Evolutionary conservation across 2,113 vertebrate genomes (phyloP), one percentile per base, ranked within the genome.

Genomic region (Gracilinanus agilis): DNA sequence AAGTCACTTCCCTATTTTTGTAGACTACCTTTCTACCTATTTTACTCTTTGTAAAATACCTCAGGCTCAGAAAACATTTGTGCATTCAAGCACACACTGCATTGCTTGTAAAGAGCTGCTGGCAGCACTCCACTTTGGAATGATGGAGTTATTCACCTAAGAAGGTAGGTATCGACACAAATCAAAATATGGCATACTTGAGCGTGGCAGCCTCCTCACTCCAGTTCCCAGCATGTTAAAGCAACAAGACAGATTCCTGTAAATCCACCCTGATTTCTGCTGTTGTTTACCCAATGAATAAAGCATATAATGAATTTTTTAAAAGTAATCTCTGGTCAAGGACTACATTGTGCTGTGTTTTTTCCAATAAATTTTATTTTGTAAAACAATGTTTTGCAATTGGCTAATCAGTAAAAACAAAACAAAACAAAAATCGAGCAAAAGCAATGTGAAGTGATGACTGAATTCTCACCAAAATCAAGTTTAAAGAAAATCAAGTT

Each of bases 391-490:
- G 97, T 95, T 96, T 94, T 96, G 94, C 91, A 93, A 96, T 75
- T 93, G 93, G 93, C 54, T 95, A 55, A 96, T 90, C 96, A 95
- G 88, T 54, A 21, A 95, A 96, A 90, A 34, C 34, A 40, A 40
- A 40, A 83, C 23, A 95, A 96, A 90, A 34, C 34, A 40, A 40
- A 40, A 83, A 23, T 19, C 67, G 40, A 83, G 90, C 95, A 90
- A 98, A 96, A 67, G 53, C 24, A 83, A 40, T 21, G 19, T 40
- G 34, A 83, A 83, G 67, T n/a, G 40, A 83, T 83, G 67, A 40
- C 29, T 94, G 93, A 94, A 96, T 96, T 96, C 94, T 97, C 90
- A 58, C 97, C 97, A 95, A 95, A 96, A 97, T 94, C 94, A 97
- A 55, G 44, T 67, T 44, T 34, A 89, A 53, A 94, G 19, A 49